A percentile compares a stretch with the other conserved stretches of the same genome.
Evolutionary conservation across 2,113 vertebrate species (phyloP).

Genomic region (Notarius quadriscutis): DNA sequence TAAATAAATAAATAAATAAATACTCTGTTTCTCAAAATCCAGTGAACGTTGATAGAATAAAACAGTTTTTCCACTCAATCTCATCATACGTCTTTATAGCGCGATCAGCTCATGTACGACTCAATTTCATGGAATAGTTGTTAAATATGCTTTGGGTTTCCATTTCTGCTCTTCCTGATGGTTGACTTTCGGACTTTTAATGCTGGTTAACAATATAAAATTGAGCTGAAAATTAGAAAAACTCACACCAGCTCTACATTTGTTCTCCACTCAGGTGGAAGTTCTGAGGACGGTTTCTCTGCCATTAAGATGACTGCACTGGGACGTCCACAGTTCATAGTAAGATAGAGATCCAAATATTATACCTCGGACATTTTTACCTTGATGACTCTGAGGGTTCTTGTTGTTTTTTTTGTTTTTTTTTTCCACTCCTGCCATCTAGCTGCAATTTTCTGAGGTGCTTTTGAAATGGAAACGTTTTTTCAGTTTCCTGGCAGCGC

Average conservation of each 20-base stretch:
- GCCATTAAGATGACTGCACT: constrained; percentile 90
- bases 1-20: too few species aligned
- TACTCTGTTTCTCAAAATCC: too few species aligned
- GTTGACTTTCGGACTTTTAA: not conserved
- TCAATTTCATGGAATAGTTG: too few species aligned
- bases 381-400: not conserved
- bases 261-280: constrained; percentile 72
- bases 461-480: constrained; percentile 86
- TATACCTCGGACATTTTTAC: not conserved
- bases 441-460: constrained; percentile 88
- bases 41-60: too few species aligned
- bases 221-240: not conserved
- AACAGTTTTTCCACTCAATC: too few species aligned
- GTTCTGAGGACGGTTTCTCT: constrained; percentile 81
- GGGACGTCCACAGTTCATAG: constrained; percentile 90
- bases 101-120: too few species aligned
- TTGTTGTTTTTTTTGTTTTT: not conserved
- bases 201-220: not conserved
- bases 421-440: not conserved
- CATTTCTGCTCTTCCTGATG: not conserved
- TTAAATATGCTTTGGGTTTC: not conserved
- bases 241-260: not conserved
- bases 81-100: too few species aligned
- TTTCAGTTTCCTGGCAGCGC: constrained; percentile 80
- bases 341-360: constrained; percentile 62